These are phyloP conservation scores for Tanytarsus gracilentus DNA, from an alignment of 2,888 invertebrate genomes.

Conservation along the genomic window DNA sequence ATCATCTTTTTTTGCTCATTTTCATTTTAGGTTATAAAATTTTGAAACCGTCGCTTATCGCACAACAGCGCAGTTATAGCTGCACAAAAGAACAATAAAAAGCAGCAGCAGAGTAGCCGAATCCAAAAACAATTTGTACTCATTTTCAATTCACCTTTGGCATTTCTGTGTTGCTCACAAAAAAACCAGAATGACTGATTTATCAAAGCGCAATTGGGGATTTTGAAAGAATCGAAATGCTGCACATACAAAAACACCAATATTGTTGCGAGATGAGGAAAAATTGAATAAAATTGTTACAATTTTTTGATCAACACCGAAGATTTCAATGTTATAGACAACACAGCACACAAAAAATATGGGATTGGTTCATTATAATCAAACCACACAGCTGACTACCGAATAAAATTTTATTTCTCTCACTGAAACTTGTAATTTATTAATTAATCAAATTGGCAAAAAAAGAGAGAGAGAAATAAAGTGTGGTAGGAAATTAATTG, in stretches of 20 bases:
- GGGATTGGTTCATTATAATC: conserved; percentile 12
- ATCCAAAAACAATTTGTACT: conserved; percentile 8
- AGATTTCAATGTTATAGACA: conserved; percentile 9
- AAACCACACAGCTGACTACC: not conserved
- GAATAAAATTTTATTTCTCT: too few species aligned
- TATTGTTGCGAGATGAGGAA: too few species aligned
- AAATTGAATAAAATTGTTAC: conserved; percentile 20
- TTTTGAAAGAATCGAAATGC: too few species aligned
- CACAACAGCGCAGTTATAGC: not conserved
- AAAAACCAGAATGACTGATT: conserved; percentile 18
- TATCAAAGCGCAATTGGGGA: not conserved
- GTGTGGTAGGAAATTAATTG: too few species aligned
- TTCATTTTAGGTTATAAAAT: not conserved
- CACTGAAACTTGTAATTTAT: too few species aligned
- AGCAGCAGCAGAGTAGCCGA: not conserved
- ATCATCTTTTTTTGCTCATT: too few species aligned
- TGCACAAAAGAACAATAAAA: not conserved
- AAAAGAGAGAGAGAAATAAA: conserved; percentile 4
- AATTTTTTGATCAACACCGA: conserved; percentile 14
- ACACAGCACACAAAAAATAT: too few species aligned
- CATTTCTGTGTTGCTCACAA: not conserved
- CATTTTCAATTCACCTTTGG: conserved; percentile 20
- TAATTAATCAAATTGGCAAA: conserved; percentile 18
- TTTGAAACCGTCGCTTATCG: not conserved
- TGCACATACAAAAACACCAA: too few species aligned